Conservation (phyloP, 2,113 vertebrate genomes). For the Centropus unirufus region DNA sequence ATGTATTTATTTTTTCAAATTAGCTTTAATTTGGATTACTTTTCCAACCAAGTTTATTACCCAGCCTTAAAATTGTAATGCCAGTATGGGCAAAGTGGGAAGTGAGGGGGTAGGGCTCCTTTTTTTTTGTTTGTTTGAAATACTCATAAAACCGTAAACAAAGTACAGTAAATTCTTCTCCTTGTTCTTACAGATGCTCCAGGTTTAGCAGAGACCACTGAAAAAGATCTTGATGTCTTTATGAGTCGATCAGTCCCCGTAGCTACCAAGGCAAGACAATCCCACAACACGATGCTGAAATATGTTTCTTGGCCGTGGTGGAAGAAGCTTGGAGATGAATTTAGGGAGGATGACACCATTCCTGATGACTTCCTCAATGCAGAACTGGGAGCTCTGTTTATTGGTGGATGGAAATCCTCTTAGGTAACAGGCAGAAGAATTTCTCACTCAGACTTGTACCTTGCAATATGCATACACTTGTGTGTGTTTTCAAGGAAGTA, state of each 20-base stretch:
- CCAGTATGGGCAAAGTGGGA: background rate
- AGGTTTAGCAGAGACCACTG: constrained; percentile 75
- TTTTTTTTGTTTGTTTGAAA: background rate
- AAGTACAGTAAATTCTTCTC: background rate
- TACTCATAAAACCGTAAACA: background rate
- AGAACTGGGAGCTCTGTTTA: constrained; percentile 83
- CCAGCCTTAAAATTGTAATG: background rate
- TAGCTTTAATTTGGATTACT: background rate
- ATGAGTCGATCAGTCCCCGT: constrained; percentile 84
- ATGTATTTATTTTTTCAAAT: background rate
- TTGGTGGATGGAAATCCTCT: constrained; percentile 76
- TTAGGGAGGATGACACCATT: constrained; percentile 63
- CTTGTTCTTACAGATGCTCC: constrained; percentile 83
- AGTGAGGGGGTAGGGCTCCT: background rate
- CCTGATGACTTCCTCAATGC: constrained; percentile 73
- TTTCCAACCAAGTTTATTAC: background rate
- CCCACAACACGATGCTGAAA: constrained; percentile 84
- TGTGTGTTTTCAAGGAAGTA: background rate
- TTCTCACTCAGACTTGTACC: background rate
- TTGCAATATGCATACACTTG: background rate
- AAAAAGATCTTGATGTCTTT: constrained; percentile 78
- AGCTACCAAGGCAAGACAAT: constrained; percentile 83
- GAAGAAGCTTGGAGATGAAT: constrained; percentile 86
- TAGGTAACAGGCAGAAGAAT: constrained; percentile 40
- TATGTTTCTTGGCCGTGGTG: constrained; percentile 86